These are phyloP conservation scores for Pseudorasbora parva DNA, from an alignment of 2,113 vertebrate genomes.

Conservation along the genomic window DNA sequence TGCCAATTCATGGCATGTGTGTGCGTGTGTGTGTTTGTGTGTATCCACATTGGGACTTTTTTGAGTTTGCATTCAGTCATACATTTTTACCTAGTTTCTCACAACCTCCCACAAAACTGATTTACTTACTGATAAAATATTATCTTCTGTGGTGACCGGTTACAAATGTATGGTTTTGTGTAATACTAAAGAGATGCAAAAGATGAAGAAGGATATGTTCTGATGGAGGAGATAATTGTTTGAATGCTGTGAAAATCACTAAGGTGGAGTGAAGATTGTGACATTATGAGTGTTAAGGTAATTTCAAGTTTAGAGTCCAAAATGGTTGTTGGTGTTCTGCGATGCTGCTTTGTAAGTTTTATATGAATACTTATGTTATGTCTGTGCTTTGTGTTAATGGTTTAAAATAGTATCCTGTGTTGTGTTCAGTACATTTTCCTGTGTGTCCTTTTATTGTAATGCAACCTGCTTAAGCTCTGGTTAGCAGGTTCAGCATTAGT, in stretches of 20 bases:
- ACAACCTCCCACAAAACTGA: not conserved
- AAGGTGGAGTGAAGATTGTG: not conserved
- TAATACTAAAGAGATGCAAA: not conserved
- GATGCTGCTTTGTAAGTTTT: not conserved
- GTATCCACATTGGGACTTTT: not conserved
- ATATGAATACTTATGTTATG: not conserved
- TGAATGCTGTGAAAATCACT: not conserved
- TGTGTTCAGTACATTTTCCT: not conserved
- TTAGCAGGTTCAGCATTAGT: not conserved
- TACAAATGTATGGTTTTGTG: not conserved
- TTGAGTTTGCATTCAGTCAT: not conserved
- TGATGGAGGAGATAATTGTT: not conserved
- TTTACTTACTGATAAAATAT: slow-evolving; percentile 22
- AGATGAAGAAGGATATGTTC: not conserved
- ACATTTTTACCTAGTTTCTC: not conserved
- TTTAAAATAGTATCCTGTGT: not conserved
- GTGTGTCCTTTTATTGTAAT: not conserved
- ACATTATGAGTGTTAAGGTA: not conserved
- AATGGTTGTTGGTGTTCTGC: not conserved
- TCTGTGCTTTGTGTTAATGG: not conserved
- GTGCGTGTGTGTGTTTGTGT: too few species aligned
- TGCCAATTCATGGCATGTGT: not conserved
- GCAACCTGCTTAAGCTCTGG: too few species aligned
- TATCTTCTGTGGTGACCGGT: not conserved
- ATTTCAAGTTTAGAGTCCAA: not conserved